Evolutionary conservation across 2,797 vertebrate species (phyloP).

Genomic region (Etheostoma nigrum): DNA sequence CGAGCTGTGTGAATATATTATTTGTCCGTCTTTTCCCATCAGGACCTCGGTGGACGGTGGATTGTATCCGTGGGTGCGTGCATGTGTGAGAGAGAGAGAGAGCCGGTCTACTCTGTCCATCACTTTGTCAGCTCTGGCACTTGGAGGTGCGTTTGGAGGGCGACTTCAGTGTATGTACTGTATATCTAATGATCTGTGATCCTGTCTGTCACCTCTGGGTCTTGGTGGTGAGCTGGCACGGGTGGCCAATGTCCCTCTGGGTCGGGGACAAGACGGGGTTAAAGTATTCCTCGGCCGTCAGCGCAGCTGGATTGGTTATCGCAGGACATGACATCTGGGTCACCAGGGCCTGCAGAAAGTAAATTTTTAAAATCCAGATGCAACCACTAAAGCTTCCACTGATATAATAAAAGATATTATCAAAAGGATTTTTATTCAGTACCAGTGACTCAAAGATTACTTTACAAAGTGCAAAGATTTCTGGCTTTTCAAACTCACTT

Average conservation of each 20-base stretch:
- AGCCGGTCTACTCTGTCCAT: constrained; percentile 22
- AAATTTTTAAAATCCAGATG: neutral
- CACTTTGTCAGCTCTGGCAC: constrained; percentile 53
- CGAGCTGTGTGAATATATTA: constrained; percentile 24
- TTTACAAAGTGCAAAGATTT: neutral
- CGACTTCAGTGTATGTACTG: neutral
- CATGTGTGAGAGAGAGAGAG: neutral
- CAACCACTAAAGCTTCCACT: neutral
- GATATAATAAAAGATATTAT: neutral
- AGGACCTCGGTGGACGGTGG: neutral
- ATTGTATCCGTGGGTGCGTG: constrained; percentile 10
- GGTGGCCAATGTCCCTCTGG: constrained; percentile 93
- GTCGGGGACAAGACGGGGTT: constrained; percentile 89
- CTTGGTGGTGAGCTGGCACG: constrained; percentile 97
- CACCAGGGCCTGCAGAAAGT: constrained; percentile 88
- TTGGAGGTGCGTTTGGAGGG: constrained; percentile 23
- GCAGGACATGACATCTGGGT: constrained; percentile 92
- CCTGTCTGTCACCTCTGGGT: constrained; percentile 92
- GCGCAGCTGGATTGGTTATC: constrained; percentile 90
- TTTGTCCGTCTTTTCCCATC: constrained; percentile 13
- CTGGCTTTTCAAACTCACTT: constrained; percentile 23
- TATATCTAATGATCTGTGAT: constrained; percentile 15
- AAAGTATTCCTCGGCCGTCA: constrained; percentile 98
- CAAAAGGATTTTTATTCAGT: neutral
- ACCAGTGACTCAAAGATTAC: neutral